phyloP scores from a whole-genome alignment of 2,113 vertebrate genomes.

The Parotia lawesii region DNA sequence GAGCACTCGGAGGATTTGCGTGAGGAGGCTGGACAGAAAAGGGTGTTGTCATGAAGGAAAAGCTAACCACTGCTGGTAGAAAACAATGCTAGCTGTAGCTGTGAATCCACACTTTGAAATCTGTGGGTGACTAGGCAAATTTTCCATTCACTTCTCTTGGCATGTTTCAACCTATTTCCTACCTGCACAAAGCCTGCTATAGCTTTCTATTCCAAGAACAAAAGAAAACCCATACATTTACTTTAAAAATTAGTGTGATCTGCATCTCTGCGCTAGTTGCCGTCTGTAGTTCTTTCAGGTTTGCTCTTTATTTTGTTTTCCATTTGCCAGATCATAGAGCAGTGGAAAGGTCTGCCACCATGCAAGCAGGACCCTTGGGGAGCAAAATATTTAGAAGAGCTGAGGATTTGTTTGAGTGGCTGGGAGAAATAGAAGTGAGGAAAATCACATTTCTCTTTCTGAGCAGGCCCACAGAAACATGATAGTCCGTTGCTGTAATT shows the following conservation, averaged over 20 bases:
- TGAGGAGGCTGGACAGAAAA: conserved; percentile 10
- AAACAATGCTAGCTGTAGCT: conserved; percentile 6
- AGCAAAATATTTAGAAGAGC: background rate
- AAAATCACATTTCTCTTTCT: conserved; percentile 43
- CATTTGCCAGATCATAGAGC: background rate
- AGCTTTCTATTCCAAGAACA: background rate
- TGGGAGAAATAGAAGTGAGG: conserved; percentile 1
- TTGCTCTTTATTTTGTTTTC: conserved; percentile 3
- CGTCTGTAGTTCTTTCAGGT: background rate
- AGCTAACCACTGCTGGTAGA: background rate
- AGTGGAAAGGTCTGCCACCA: background rate
- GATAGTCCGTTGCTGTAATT: conserved; percentile 6
- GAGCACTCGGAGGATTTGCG: background rate
- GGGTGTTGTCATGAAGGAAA: conserved; percentile 27
- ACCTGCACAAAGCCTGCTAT: background rate
- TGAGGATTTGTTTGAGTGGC: background rate
- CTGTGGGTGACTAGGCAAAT: background rate
- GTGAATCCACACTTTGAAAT: conserved; percentile 11
- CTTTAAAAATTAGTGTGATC: background rate
- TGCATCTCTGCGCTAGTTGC: background rate
- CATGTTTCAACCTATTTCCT: background rate
- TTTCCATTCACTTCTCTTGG: background rate
- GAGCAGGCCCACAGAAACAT: background rate
- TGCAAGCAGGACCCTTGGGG: background rate
- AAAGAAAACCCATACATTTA: background rate